Percentiles rank a stretch among this genome's conserved stretches.
These are phyloP conservation scores for Stictonetta naevosa DNA, from an alignment of 2,113 vertebrate genomes.

Conservation along the genomic window DNA sequence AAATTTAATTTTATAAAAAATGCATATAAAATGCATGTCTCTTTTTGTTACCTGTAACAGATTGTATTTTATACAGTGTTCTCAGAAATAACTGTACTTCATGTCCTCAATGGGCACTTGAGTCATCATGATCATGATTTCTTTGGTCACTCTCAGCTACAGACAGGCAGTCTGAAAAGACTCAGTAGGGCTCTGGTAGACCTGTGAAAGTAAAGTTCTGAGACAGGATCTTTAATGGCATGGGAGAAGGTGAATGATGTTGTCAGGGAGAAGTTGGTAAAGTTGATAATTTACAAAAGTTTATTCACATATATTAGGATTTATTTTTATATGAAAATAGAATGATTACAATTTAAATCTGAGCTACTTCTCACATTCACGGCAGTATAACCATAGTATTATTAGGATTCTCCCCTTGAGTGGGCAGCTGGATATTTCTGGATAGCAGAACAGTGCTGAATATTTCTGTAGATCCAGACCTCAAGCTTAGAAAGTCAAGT, in stretches of 20 bases:
- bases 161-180: neutral
- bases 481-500: neutral
- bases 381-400: neutral
- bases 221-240: neutral
- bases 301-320: neutral
- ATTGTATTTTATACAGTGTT: neutral
- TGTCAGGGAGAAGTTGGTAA: neutral
- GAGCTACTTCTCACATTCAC: neutral
- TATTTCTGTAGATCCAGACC: neutral
- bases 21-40: neutral
- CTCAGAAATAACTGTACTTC: constrained; percentile 20
- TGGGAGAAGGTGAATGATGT: neutral
- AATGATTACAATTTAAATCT: neutral
- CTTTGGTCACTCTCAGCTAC: neutral
- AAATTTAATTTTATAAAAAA: neutral
- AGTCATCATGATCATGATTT: neutral
- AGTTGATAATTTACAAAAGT: constrained; percentile 2
- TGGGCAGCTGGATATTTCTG: neutral
- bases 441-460: neutral
- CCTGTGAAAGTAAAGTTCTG: constrained; percentile 8
- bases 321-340: neutral
- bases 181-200: neutral
- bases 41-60: neutral
- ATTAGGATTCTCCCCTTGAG: neutral
- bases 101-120: neutral